phyloP scores from a whole-genome alignment of 2,113 vertebrate genomes.

The Verasper variegatus region DNA sequence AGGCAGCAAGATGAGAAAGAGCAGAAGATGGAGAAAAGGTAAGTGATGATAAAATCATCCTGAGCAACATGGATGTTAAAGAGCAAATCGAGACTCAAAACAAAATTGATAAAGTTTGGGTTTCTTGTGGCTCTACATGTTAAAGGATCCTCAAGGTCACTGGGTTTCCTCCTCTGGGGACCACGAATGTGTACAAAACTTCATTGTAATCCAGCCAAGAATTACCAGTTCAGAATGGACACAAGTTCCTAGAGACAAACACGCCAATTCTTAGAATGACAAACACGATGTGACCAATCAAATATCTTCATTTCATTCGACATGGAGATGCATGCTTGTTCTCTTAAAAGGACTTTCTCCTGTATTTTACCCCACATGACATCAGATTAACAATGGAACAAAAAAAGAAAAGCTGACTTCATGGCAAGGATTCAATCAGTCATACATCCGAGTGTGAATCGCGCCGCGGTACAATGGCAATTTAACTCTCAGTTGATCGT shows the following conservation, averaged over 20 bases:
- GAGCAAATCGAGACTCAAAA: background rate
- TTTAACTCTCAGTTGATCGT: background rate
- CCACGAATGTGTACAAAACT: no score
- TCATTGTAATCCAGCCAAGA: no score
- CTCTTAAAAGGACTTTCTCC: background rate
- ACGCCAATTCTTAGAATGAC: no score
- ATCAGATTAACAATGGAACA: background rate
- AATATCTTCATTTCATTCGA: background rate
- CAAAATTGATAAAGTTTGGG: background rate
- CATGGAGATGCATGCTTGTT: background rate
- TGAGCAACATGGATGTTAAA: background rate
- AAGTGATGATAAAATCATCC: background rate
- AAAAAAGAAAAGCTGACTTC: background rate
- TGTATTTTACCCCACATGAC: background rate
- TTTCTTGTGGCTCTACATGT: no score
- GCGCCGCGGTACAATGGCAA: background rate
- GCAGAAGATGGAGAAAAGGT: no score
- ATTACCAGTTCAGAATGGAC: no score
- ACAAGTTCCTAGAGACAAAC: no score
- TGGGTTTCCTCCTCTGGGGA: no score
- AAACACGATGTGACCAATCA: background rate
- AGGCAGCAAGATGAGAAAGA: background rate
- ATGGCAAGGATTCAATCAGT: background rate
- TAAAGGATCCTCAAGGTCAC: no score
- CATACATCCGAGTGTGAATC: background rate